phyloP scores from a whole-genome alignment of 2,888 invertebrate genomes.

The Blomia tropicalis region DNA sequence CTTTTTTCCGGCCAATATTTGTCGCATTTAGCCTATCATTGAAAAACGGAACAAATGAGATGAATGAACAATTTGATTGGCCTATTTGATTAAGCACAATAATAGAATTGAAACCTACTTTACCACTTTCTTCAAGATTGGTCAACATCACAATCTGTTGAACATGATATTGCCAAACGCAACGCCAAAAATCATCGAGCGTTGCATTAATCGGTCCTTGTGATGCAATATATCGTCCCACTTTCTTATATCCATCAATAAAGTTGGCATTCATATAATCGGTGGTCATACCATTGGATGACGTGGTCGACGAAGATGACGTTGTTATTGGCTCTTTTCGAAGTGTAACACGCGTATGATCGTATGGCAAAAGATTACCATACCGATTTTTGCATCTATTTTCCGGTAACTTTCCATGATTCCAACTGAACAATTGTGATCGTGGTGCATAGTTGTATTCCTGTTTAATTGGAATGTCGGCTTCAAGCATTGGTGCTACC shows the following conservation, averaged over 20 bases:
- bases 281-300: slow-evolving; percentile 36
- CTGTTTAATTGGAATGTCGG: slow-evolving; percentile 9
- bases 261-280: slow-evolving; percentile 99
- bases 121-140: slow-evolving; percentile 39
- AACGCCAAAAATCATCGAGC: slow-evolving; percentile 40
- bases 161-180: slow-evolving; percentile 40
- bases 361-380: slow-evolving; percentile 96
- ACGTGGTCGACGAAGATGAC: too few species aligned
- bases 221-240: slow-evolving; percentile 39
- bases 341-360: slow-evolving; percentile 90
- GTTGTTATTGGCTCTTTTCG: too few species aligned
- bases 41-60: too few species aligned
- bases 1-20: slow-evolving; percentile 36
- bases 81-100: background rate
- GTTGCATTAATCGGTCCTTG: slow-evolving; percentile 40
- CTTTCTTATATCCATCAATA: slow-evolving; percentile 49
- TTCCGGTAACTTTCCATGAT: slow-evolving; percentile 89
- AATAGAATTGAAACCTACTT: slow-evolving; percentile 33
- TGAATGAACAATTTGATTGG: background rate
- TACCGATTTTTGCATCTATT: slow-evolving; percentile 98
- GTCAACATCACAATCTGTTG: slow-evolving; percentile 41
- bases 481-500: slow-evolving; percentile 16
- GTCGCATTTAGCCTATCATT: slow-evolving; percentile 35
- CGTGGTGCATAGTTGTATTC: slow-evolving; percentile 17
- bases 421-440: slow-evolving; percentile 98